phyloP scores from a whole-genome alignment of 2,797 vertebrate species.

The Gadopsis marmoratus region DNA sequence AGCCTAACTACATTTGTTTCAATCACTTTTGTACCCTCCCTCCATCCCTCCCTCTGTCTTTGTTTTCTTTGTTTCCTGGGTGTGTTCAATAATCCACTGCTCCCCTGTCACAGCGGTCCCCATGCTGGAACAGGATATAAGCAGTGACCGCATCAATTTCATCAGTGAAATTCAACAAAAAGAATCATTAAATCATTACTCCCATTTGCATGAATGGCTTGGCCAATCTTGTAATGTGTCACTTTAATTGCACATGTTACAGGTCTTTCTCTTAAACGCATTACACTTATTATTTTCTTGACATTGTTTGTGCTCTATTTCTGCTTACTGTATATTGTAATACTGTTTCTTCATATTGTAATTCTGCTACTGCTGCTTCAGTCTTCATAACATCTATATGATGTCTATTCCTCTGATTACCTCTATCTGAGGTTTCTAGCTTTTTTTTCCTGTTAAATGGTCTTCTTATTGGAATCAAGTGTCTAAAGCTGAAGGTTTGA shows the following conservation, averaged over 20 bases:
- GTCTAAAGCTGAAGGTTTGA: not conserved
- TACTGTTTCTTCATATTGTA: not conserved
- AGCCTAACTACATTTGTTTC: constrained; percentile 50
- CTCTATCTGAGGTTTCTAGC: not conserved
- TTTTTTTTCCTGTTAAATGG: not conserved
- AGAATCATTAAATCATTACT: constrained; percentile 26
- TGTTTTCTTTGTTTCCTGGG: constrained; percentile 57
- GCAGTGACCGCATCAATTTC: constrained; percentile 33
- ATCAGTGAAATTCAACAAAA: constrained; percentile 38
- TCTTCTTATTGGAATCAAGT: not conserved
- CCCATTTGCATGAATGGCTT: not conserved
- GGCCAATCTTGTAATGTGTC: constrained; percentile 10
- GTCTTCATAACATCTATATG: no score
- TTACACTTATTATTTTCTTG: no score
- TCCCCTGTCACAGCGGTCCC: constrained; percentile 32
- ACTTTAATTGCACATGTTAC: not conserved
- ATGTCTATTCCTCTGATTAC: no score
- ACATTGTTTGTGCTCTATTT: not conserved
- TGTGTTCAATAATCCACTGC: constrained; percentile 54
- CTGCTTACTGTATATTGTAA: not conserved
- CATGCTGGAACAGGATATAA: constrained; percentile 25
- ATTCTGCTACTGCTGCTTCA: no score
- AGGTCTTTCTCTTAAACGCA: not conserved
- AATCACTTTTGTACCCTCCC: constrained; percentile 51
- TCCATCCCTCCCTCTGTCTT: constrained; percentile 20